Evolutionary conservation across 2,113 vertebrate genomes (phyloP).

Genomic region (Myiozetetes cayanensis): DNA sequence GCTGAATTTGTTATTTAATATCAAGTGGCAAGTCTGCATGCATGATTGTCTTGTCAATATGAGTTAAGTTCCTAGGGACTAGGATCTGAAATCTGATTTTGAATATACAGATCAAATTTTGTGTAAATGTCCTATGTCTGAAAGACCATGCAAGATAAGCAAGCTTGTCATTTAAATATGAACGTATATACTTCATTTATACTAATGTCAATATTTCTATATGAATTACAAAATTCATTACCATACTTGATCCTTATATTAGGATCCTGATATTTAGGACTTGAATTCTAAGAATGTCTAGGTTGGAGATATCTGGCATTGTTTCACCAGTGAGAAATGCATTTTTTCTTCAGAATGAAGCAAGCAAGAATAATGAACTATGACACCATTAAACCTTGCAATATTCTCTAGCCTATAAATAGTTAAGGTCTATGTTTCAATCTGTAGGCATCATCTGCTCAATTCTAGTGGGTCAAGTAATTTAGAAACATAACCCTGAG

Average conservation of each 20-base stretch:
- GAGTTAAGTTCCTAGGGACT: not conserved
- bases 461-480: not conserved
- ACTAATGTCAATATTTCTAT: not conserved
- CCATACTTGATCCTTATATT: not conserved
- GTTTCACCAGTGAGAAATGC: not conserved
- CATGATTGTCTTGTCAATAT: not conserved
- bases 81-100: not conserved
- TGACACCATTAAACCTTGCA: not conserved
- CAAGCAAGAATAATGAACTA: not conserved
- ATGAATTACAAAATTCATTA: not conserved
- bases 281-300: not conserved
- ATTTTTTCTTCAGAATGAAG: not conserved
- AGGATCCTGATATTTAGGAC: not conserved
- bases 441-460: not conserved
- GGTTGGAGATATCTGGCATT: not conserved
- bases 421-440: not conserved
- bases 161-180: not conserved
- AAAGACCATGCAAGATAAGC: not conserved
- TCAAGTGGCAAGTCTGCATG: not conserved
- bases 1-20: not conserved
- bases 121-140: not conserved
- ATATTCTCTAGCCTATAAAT: not conserved
- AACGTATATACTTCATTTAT: not conserved
- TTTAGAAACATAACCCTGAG: slow-evolving; percentile 23
- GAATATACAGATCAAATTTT: not conserved